Base-by-base conservation (phyloP, 2,113 vertebrate genomes). In the Zapornia atra region DNA sequence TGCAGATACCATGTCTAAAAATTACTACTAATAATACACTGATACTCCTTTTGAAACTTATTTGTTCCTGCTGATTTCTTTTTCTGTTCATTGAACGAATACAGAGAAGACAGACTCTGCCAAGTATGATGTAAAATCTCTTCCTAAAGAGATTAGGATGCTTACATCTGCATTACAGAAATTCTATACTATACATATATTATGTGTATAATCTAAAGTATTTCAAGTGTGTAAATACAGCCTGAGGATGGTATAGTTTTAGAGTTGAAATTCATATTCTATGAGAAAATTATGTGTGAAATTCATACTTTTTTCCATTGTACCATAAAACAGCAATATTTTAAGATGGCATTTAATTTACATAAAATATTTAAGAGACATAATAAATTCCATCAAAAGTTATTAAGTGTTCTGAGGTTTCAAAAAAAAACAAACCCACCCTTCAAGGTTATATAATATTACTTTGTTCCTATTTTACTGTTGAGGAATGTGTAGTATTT, bases 401-500 rank as follows among this genome's bases (percentile, higher is more conserved):
- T 68, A 91, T 36, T 21, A 72, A 76, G 22, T 42, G 19, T 15
- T 65, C 80, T 16, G 2, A 91, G 80, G 44, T 51, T 68, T 34
- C 0, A 26, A 38, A 72, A 76, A 65, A 36, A 46, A 46, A 44
- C 6, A n/a, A n/a, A n/a, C 42, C 16, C 15, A 5, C 2, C 4
- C 48, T 22, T 36, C 20, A 48, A 61, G 29, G 42, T 94, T 95
- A 97, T 94, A 69, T 94, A 96, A 96, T 57, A 93, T 89, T 80
- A 96, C 22, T 95, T 96, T 92, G 91, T 42, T 94, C 70, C 66
- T 93, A 61, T 91, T 91, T 81, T 96, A 73, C 68, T 86, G 61
- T 33, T 82, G 68, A 85, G 63, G 90, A 96, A 95, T 82, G 84
- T 72, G 66, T 84, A 90, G 86, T 91, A 96, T 96, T 91, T 95